Base-by-base conservation (phyloP, 2,113 vertebrate genomes). In the Mus spicilegus region DNA sequence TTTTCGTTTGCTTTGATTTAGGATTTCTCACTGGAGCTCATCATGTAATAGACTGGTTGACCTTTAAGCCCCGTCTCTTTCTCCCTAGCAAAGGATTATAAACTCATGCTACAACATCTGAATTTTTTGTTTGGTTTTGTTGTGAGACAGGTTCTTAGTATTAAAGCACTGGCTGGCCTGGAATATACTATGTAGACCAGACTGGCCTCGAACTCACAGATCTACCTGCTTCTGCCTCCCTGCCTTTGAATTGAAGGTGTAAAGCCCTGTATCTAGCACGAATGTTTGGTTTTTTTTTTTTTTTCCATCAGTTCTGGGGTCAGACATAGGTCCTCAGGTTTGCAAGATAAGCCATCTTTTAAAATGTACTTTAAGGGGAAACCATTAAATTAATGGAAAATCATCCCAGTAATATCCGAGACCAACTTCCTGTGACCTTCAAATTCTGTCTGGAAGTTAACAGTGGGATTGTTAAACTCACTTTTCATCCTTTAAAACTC, bases 351-450 rank as follows among this genome's bases (percentile, higher is more conserved):
- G 46, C 5, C 33, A 28, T 42, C 49, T 72, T 90, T 73, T 22
- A 7, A 75, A 67, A 77, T 30, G 36, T 19, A 89, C 36, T 14
- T 96, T 94, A 36, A 72, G 91, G 80, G 49, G 54, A 54, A 54
- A 85, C 73, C 54, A 67, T 87, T 85, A 11, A 33, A 77, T 49
- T 46, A 76, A 63, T 63, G 20, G 54, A 58, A 75, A 81, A 82
- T 91, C 5, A 89, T 22, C 10, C 19, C 13, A 81, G 10, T 67
- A 42, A 80, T 84, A 96, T 51, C 54, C 24, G 84, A 77, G n/a
- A 69, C 72, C 85, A 92, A 88, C 77, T 81, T 84, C 10, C 76
- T 78, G 9, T 72, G 70, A n/a, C 36, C 28, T 80, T 95, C 58
- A 73, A 77, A 70, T 70, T 65, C 70, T 86, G 84, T 76, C 61